These are phyloP conservation scores for Malurus melanocephalus DNA, from an alignment of 2,113 vertebrate genomes.

Conservation along the genomic window DNA sequence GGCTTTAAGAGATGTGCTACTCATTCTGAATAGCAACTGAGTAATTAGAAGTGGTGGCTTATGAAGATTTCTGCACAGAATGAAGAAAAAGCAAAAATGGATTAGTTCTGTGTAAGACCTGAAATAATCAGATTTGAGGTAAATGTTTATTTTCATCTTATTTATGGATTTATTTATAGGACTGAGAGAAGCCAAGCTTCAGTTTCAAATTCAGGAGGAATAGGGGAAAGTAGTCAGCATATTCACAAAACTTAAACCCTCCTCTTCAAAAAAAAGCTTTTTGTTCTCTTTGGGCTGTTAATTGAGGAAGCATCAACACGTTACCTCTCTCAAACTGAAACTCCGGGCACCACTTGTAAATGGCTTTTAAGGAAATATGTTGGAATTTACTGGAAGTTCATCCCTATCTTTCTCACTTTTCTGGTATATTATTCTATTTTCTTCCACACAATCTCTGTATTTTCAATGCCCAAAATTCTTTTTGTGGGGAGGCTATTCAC, in stretches of 20 bases:
- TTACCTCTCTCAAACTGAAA: background rate
- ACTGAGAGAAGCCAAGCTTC: background rate
- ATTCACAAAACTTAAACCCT: background rate
- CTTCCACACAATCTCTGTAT: background rate
- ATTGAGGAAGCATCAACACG: background rate
- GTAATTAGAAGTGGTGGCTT: background rate
- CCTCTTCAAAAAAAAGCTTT: rapidly evolving
- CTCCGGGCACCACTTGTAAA: background rate
- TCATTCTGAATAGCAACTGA: background rate
- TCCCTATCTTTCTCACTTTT: background rate
- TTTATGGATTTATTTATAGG: background rate
- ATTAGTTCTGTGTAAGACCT: background rate
- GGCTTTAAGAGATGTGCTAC: background rate
- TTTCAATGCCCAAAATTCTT: background rate
- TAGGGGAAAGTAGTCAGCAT: background rate
- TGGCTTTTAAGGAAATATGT: background rate
- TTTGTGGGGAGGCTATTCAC: rapidly evolving
- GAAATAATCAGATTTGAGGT: background rate
- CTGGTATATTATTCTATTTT: background rate
- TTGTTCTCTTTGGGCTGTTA: background rate
- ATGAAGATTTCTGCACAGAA: background rate
- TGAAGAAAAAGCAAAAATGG: background rate
- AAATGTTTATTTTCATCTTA: background rate
- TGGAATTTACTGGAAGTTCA: background rate
- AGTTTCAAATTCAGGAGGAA: background rate